Evolutionary conservation across 1,140 invertebrate genomes (phyloP).

Genomic region (Leguminivora glycinivorella): DNA sequence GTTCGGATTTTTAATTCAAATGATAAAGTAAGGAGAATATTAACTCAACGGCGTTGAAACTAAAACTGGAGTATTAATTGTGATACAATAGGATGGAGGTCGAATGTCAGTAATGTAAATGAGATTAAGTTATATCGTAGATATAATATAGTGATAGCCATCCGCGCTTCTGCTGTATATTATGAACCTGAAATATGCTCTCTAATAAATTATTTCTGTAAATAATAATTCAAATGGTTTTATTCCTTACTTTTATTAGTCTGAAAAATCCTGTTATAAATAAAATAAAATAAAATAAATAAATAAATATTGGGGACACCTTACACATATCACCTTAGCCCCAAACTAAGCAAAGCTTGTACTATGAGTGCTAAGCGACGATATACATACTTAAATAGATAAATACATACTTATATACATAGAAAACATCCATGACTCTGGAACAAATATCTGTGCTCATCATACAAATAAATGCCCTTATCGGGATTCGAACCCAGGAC

Average conservation of each 20-base stretch:
- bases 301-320: no score
- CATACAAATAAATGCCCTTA: no score
- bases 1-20: neutral
- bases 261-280: neutral
- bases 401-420: no score
- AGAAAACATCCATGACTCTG: no score
- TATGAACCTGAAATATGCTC: constrained; percentile 10
- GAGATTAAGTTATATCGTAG: constrained; percentile 14
- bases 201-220: constrained; percentile 24
- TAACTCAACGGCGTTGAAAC: neutral
- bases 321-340: no score
- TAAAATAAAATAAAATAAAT: no score
- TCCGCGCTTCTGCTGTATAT: neutral
- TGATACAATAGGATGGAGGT: constrained; percentile 10
- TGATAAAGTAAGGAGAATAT: neutral
- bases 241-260: neutral
- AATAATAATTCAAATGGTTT: constrained; percentile 15
- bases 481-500: no score
- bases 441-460: no score
- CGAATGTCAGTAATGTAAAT: constrained; percentile 1
- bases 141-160: constrained; percentile 11
- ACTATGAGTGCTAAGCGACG: no score
- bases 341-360: no score
- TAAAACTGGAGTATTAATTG: neutral
- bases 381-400: no score